phyloP scores from a whole-genome alignment of 2,113 vertebrate species.

The Lipophrys pholis region DNA sequence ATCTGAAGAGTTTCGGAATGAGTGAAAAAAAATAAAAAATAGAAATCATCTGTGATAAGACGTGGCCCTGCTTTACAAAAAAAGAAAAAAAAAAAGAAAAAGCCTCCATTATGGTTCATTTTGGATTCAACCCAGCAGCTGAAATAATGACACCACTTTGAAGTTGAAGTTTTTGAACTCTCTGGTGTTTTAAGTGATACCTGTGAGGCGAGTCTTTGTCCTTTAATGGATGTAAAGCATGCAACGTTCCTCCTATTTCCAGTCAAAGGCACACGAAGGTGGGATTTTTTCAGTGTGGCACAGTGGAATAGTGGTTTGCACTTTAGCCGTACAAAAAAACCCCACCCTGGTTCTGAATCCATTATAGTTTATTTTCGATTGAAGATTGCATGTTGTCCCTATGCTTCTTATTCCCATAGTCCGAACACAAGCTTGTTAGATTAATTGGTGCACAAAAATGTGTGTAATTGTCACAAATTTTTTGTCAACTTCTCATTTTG shows the following conservation, averaged over 20 bases:
- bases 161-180: constrained; percentile 16
- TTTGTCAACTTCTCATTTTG: too few relatives aligned
- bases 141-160: constrained; percentile 27
- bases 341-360: too few relatives aligned
- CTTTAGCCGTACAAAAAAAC: too few relatives aligned
- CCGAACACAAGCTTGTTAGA: too few relatives aligned
- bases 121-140: background rate
- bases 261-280: background rate
- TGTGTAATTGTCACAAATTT: too few relatives aligned
- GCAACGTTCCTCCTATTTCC: background rate
- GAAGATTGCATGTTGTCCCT: too few relatives aligned
- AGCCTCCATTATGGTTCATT: background rate
- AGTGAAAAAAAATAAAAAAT: background rate
- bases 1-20: constrained; percentile 1
- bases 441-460: too few relatives aligned
- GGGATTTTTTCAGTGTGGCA: too few relatives aligned
- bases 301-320: too few relatives aligned
- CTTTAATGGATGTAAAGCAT: constrained; percentile 6
- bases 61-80: background rate
- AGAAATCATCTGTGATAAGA: constrained; percentile 2
- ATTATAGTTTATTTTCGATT: too few relatives aligned
- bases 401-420: too few relatives aligned
- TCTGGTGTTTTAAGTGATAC: background rate
- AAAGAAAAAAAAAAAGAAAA: constrained; percentile 18
- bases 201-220: background rate